These are phyloP conservation scores for Eulithis prunata DNA, from an alignment of 2,888 invertebrate species.

Conservation along the genomic window DNA sequence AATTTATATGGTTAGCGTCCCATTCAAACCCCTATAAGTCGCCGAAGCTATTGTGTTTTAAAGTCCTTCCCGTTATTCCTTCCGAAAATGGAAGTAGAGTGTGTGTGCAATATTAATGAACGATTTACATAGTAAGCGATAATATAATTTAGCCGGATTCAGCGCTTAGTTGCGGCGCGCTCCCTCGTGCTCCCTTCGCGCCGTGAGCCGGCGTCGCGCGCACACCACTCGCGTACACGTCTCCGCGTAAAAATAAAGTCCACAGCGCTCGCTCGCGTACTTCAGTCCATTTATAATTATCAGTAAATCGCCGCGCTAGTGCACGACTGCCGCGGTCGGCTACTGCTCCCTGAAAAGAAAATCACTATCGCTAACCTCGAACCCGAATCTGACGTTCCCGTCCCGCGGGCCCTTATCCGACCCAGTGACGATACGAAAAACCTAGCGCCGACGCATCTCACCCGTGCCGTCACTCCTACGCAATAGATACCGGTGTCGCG, in stretches of 20 bases:
- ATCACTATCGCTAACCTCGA: slow-evolving; percentile 64
- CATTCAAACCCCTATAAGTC: slow-evolving; percentile 58
- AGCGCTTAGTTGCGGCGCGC: slow-evolving; percentile 58
- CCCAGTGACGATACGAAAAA: slow-evolving; percentile 58
- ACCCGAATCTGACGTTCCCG: slow-evolving; percentile 56
- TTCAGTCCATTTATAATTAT: slow-evolving; percentile 83
- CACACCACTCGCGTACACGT: slow-evolving; percentile 77
- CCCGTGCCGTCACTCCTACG: slow-evolving; percentile 67
- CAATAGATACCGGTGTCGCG: slow-evolving; percentile 65
- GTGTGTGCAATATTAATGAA: slow-evolving; percentile 80
- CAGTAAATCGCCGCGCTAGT: slow-evolving; percentile 81
- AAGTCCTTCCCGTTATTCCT: slow-evolving; percentile 73
- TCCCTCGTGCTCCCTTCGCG: slow-evolving; percentile 69
- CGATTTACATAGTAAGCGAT: slow-evolving; percentile 70
- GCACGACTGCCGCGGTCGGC: slow-evolving; percentile 77
- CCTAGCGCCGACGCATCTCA: slow-evolving; percentile 54
- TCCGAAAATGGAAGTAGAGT: slow-evolving; percentile 69
- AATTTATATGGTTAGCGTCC: slow-evolving; percentile 55
- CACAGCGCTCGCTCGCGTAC: slow-evolving; percentile 77
- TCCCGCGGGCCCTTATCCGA: slow-evolving; percentile 64
- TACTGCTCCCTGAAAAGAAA: slow-evolving; percentile 73
- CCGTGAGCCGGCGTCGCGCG: slow-evolving; percentile 65
- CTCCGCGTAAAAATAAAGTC: slow-evolving; percentile 84
- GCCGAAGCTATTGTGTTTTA: slow-evolving; percentile 66
- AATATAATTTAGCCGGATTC: slow-evolving; percentile 71